Percentiles rank a stretch among this genome's conserved stretches.
Conservation (phyloP, 2,888 invertebrate species). For the Ypsolopha scabrella region DNA sequence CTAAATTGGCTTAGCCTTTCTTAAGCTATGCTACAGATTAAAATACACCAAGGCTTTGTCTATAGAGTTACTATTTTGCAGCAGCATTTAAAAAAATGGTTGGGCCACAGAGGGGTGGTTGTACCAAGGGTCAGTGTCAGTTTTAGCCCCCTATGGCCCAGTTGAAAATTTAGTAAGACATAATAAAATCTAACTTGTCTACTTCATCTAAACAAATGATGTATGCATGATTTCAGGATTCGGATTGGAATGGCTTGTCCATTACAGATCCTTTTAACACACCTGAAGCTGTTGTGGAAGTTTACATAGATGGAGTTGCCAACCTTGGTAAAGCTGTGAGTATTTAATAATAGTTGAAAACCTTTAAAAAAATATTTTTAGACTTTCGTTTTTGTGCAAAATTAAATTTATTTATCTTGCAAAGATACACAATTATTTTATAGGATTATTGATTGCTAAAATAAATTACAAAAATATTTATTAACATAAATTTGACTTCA, state of each 20-base stretch:
- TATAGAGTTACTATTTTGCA: too few species aligned
- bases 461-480: background rate
- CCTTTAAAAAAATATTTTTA: background rate
- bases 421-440: too few species aligned
- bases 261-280: slow-evolving; percentile 78
- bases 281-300: slow-evolving; percentile 77
- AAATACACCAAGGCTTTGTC: too few species aligned
- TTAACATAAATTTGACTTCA: slow-evolving; percentile 12
- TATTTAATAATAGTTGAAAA: slow-evolving; percentile 11
- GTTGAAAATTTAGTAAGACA: too few species aligned
- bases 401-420: background rate
- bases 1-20: too few species aligned
- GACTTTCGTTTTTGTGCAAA: too few species aligned
- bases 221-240: slow-evolving; percentile 47
- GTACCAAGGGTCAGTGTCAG: too few species aligned
- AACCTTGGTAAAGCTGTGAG: slow-evolving; percentile 55
- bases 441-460: background rate
- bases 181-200: background rate
- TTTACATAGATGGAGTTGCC: slow-evolving; percentile 78
- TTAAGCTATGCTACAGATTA: too few species aligned
- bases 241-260: slow-evolving; percentile 77
- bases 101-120: too few species aligned
- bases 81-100: too few species aligned
- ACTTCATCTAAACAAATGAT: slow-evolving; percentile 1
- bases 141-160: too few species aligned